These are phyloP conservation scores for Oophaga sylvatica DNA, from an alignment of 2,797 vertebrate species.

Conservation along the genomic window DNA sequence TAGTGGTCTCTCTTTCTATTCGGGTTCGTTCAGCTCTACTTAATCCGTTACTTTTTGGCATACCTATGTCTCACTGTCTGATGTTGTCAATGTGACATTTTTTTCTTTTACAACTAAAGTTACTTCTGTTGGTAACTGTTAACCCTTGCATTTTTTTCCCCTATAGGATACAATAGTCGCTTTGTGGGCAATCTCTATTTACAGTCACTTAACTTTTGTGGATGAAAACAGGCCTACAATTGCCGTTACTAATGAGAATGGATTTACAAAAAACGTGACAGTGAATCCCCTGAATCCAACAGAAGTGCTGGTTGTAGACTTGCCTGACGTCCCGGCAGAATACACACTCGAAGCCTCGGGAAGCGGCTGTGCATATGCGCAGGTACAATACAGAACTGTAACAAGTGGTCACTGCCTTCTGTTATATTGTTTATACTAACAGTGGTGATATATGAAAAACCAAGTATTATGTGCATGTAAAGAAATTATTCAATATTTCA, in stretches of 20 bases:
- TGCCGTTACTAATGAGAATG: constrained; percentile 3
- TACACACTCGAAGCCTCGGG: constrained; percentile 6
- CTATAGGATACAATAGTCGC: constrained; percentile 39
- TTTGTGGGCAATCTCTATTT: neutral
- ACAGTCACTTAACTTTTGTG: neutral
- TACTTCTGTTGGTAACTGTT: neutral
- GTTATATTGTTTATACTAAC: too few relatives aligned
- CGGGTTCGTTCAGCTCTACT: too few relatives aligned
- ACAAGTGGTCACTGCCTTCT: neutral
- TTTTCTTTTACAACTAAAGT: neutral
- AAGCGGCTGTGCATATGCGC: constrained; percentile 32
- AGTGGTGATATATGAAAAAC: neutral
- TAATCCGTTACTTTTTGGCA: neutral
- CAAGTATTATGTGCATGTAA: neutral
- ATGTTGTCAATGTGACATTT: neutral
- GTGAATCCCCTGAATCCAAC: constrained; percentile 3
- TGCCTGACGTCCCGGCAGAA: constrained; percentile 19
- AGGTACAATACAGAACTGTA: neutral
- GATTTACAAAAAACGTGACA: neutral
- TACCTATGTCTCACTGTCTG: neutral
- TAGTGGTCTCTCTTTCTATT: too few relatives aligned
- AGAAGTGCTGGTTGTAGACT: neutral
- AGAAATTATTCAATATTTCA: neutral
- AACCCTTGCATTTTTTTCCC: neutral
- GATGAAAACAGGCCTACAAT: neutral